Evolutionary conservation across 2,888 invertebrate genomes (phyloP), one percentile per base, ranked within the genome.

Genomic region (Tinea semifulvella): DNA sequence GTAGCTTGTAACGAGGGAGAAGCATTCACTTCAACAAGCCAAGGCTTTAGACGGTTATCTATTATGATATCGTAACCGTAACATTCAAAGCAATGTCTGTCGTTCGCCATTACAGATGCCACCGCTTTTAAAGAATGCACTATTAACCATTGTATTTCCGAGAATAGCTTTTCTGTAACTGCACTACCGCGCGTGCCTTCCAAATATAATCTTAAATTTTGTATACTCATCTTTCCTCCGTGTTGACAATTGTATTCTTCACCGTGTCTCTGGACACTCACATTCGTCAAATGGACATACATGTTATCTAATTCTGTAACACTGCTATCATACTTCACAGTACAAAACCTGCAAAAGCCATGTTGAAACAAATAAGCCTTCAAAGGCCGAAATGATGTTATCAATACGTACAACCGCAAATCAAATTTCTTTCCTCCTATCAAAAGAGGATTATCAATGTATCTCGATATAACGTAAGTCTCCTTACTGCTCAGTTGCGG

Each of bases 381-480:
- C 52, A 96, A 74, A 14, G 96, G 96, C 39, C 94, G 86, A 67
- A 95, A 96, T 0, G 95, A 94, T 5, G 96, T 94, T 45, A 96
- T 95, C 49, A 96, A 80, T 39, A 96, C 93, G 67, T 95, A 96
- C 40, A 96, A 80, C 51, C 96, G 85, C 49, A 96, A 84, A 77
- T 96, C 96, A 71, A 96, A 96, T 72, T 96, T 96, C 71, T 96
- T 96, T 2, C 96, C 96, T 40, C 95, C 95, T 61, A 96, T 96
- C 54, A 96, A 74, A 43, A 96, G 76, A 3, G 96, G 96, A 80
- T 95, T 95, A 60, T 94, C 94, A 51, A 96, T 96, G 65, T 96
- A 96, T 79, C 91, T 89, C 11, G 96, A 96, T 63, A 96, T 96
- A 25, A 96, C 96, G 64, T 96, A 96, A 47, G 91, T 91, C 67